Percentiles rank a stretch among this genome's conserved stretches.
Conservation (phyloP, 2,888 invertebrate genomes). For the Argyresthia goedartella region DNA sequence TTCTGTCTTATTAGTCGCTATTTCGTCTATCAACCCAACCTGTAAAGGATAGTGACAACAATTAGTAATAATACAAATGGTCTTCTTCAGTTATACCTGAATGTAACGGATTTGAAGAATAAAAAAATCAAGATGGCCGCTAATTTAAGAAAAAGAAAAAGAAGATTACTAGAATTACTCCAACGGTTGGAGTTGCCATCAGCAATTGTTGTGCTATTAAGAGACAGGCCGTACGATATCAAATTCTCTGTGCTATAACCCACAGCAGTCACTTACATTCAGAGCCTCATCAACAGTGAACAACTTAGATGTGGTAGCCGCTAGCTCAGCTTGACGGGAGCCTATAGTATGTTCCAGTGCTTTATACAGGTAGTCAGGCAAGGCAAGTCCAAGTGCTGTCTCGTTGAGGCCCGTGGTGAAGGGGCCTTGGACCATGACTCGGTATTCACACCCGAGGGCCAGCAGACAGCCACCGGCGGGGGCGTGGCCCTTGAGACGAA, state of each 20-base stretch:
- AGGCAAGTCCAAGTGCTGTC: conserved; percentile 84
- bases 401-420: conserved; percentile 89
- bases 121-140: no score
- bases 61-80: no score
- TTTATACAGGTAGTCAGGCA: conserved; percentile 80
- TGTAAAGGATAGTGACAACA: conserved; percentile 18
- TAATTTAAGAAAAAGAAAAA: no score
- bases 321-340: conserved; percentile 78
- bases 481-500: conserved; percentile 75
- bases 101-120: no score
- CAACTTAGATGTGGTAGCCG: conserved; percentile 80
- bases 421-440: conserved; percentile 85
- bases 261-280: conserved; percentile 41
- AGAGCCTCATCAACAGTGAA: conserved; percentile 83
- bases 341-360: conserved; percentile 75
- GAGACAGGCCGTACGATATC: no score
- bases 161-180: no score
- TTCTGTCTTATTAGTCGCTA: conserved; percentile 76
- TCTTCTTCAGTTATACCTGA: no score
- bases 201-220: no score
- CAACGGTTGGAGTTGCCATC: no score
- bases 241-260: no score
- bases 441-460: conserved; percentile 85
- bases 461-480: conserved; percentile 89
- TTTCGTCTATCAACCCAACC: conserved; percentile 83